Evolutionary conservation across 2,797 vertebrate genomes (phyloP).

Genomic region (Acanthornis magna): DNA sequence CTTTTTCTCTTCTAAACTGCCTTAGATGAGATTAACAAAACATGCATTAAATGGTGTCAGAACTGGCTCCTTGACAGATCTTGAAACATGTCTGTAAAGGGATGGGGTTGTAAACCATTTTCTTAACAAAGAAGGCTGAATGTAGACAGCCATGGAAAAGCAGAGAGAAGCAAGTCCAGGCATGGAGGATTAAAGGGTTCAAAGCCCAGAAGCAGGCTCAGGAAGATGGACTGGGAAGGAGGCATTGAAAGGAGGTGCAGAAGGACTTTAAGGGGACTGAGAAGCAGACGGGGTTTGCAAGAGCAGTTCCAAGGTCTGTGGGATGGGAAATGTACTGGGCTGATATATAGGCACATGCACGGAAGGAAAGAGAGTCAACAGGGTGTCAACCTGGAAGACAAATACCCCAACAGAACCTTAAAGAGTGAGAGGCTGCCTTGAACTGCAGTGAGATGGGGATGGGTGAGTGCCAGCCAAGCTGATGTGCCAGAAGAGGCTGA

Average conservation of each 20-base stretch:
- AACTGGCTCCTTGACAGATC: background rate
- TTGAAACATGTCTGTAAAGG: background rate
- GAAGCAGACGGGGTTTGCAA: fast-evolving
- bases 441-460: background rate
- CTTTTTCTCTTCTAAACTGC: background rate
- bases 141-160: background rate
- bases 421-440: background rate
- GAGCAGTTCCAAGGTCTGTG: background rate
- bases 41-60: background rate
- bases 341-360: fast-evolving
- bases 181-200: background rate
- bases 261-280: background rate
- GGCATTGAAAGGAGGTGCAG: background rate
- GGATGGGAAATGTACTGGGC: fast-evolving
- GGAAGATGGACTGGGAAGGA: background rate
- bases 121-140: background rate
- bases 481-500: background rate
- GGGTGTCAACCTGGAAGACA: background rate
- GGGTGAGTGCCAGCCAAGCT: background rate
- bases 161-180: background rate
- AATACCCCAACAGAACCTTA: background rate
- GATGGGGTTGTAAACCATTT: background rate
- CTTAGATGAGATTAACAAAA: background rate
- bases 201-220: background rate
- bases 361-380: background rate